Base-by-base conservation (phyloP, 2,113 vertebrate species). In the Petroica traversi region DNA sequence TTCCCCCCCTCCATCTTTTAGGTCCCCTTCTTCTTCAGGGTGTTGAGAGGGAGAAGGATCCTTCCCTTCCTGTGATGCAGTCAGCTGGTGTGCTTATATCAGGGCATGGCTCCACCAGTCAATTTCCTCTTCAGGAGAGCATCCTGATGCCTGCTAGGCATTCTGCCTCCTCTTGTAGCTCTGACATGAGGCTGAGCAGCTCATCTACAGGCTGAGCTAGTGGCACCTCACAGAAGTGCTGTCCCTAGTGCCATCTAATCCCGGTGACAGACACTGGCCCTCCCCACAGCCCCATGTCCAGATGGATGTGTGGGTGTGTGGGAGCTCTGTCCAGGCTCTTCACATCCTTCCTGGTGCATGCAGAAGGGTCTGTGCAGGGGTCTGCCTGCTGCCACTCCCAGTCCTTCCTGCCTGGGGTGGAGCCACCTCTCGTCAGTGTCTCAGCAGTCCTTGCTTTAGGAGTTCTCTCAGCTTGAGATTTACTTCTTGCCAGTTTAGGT, bases 361-460 rank as follows among this genome's bases (percentile, higher is more conserved):
- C 28, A 67, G 51, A 80, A 14, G 16, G 19, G 46, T 38, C 38
- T 3, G 2, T 31, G 17, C 40, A 57, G 41, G 41, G 22, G 15
- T 22, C 41, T 80, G 63, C 23, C 63, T 81, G 28, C 63, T n/a
- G 41, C 14, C 52, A n/a, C 28, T 48, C 14, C 41, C 43, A 18
- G 41, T n/a, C 9, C 43, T 58, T 28, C 23, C 63, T 58, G 14
- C 63, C 9, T 23, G 29, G 63, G 9, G 4, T 58, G 63, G 18
- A 58, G 18, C 23, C 0, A 0, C 41, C 19, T 48, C 63, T 38
- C 1, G 1, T 33, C 41, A 48, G 17, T 36, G 3, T 38, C 14
- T 19, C 41, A 33, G 28, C n/a, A 57, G 28, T 48, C 28, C 34
- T 48, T 68, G 11, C 11, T 38, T 38, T 14, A 48, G 22, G 28